phyloP scores from a whole-genome alignment of 2,113 vertebrate genomes.

The Heterotis niloticus region DNA sequence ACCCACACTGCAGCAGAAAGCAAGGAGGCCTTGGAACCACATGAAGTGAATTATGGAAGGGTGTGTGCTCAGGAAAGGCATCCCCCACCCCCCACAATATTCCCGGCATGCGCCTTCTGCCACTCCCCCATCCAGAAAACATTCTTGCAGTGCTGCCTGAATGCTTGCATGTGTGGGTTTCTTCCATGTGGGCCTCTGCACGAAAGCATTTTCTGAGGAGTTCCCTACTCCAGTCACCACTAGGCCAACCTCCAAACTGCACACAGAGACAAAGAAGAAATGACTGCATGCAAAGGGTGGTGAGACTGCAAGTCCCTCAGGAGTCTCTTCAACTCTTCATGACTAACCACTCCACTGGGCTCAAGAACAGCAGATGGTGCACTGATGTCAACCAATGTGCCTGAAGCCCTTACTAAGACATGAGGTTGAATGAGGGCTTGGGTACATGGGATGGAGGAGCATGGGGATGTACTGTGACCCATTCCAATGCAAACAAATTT shows the following conservation, averaged over 20 bases:
- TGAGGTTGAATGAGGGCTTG: slow-evolving; percentile 39
- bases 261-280: neutral
- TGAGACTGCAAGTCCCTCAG: neutral
- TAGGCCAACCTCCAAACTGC: neutral
- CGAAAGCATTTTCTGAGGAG: slow-evolving; percentile 10
- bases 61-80: slow-evolving; percentile 10
- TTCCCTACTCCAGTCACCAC: neutral
- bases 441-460: slow-evolving; percentile 25
- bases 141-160: slow-evolving; percentile 7
- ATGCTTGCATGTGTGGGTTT: slow-evolving; percentile 14
- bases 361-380: neutral
- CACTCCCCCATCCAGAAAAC: neutral
- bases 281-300: neutral
- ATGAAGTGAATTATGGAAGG: slow-evolving; percentile 18
- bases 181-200: slow-evolving; percentile 8
- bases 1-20: neutral
- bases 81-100: neutral
- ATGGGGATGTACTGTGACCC: slow-evolving; percentile 33
- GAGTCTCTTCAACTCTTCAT: neutral
- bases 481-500: slow-evolving; percentile 66
- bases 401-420: slow-evolving; percentile 47
- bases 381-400: neutral
- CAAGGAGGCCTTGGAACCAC: slow-evolving; percentile 1
- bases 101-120: slow-evolving; percentile 4
- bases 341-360: neutral